Conservation (phyloP, 1,140 invertebrate genomes). For the Portunus trituberculatus region DNA sequence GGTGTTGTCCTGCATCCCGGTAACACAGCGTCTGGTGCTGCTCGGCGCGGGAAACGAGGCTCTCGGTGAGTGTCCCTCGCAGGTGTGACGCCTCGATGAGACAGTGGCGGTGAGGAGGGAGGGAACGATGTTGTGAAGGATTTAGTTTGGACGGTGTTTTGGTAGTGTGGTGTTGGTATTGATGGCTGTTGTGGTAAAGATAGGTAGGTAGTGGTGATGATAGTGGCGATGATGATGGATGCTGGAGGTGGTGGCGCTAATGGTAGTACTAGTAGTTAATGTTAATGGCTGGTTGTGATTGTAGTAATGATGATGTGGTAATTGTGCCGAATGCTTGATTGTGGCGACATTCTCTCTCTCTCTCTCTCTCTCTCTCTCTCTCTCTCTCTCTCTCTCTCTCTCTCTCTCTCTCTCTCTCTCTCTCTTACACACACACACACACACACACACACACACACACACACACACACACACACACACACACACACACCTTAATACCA, state of each 20-base stretch:
- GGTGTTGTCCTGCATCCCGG: background rate
- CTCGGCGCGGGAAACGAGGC: background rate
- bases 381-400: too few relatives aligned
- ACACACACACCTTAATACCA: too few relatives aligned
- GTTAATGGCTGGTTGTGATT: too few relatives aligned
- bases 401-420: too few relatives aligned
- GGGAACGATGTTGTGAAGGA: background rate
- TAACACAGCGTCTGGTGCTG: background rate
- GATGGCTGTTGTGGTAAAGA: too few relatives aligned
- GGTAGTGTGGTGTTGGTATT: background rate
- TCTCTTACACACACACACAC: too few relatives aligned
- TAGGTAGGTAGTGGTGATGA: background rate
- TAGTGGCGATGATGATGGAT: background rate
- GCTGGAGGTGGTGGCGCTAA: background rate
- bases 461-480: too few relatives aligned
- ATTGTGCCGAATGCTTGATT: too few relatives aligned
- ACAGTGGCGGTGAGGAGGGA: background rate
- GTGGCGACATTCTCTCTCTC: too few relatives aligned
- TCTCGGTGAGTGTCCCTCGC: background rate
- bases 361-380: too few relatives aligned
- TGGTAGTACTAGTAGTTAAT: background rate
- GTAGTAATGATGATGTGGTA: too few relatives aligned
- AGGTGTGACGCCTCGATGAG: background rate
- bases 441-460: too few relatives aligned
- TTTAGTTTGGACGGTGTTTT: background rate